Evolutionary conservation across 2,888 invertebrate species (phyloP), one percentile per base, ranked within the genome.

Genomic region (Cepaea hortensis): DNA sequence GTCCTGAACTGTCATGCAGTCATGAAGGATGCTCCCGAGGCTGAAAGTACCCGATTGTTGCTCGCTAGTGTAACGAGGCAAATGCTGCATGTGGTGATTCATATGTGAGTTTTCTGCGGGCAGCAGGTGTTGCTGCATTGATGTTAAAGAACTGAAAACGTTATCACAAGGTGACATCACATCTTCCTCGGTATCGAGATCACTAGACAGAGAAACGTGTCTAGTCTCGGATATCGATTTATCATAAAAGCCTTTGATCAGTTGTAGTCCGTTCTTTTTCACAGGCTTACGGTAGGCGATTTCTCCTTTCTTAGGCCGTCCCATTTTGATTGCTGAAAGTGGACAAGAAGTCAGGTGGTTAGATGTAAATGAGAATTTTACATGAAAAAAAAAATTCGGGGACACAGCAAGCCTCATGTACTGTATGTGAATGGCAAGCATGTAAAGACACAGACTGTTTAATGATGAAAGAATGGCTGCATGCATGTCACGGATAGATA

Each of bases 271-370:
- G 18, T 48, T 76, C 55, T 76, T 86, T 23, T 81, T 86, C 46
- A 23, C 20, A 13, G 86, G 62, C 35, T 86, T 86, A 0, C 81
- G 55, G 20, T 84, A 85, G 3, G 68, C 3, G 15, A 55, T 15
- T 46, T 86, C 88, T n/a, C 81, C 87, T 87, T 92, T 92, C 89
- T 91, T 92, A 20, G 92, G 92, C 61, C 92, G 88, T 46, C 92
- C 92, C 92, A 92, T 92, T 80, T 92, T 92, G 88, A 92, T 92
- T 48, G 92, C 92, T 92, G 88, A 18, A 73, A 6, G 13, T 15
- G 18, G 13, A 76, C 7, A 46, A 3, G 48, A 18, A 50, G 2
- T 50, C 15, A 18, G 3, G 6, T 20, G 75, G 15, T 50, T 18
- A 20, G 23, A 13, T 4, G 15, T 76, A 11, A 50, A 7, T 76